Percentiles rank a stretch among this genome's conserved stretches.
phyloP scores from a whole-genome alignment of 2,888 invertebrate genomes.

The Dryobota labecula region DNA sequence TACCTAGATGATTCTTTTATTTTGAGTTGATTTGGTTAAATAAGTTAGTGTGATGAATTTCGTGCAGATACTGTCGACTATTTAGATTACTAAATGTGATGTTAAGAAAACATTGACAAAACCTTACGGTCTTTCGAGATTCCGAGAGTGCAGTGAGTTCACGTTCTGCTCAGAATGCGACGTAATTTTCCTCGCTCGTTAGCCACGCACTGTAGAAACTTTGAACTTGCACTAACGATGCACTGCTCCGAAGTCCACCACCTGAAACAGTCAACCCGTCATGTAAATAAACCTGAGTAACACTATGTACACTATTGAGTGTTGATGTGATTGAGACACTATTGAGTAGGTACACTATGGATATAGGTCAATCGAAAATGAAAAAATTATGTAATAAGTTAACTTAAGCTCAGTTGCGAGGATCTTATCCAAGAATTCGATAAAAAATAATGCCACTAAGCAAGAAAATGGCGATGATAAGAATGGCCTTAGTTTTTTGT shows the following conservation, averaged over 20 bases:
- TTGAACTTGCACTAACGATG: constrained; percentile 46
- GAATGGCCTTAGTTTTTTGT: neutral
- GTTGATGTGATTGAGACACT: no score
- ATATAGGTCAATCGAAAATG: neutral
- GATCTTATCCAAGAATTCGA: neutral
- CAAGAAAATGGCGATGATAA: constrained; percentile 18
- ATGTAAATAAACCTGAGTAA: constrained; percentile 22
- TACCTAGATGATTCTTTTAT: constrained; percentile 28
- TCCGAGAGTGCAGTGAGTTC: constrained; percentile 13
- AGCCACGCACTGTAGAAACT: constrained; percentile 27
- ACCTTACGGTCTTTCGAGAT: constrained; percentile 5
- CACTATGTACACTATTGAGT: no score
- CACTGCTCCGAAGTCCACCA: constrained; percentile 35
- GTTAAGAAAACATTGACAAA: neutral
- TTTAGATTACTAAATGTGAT: neutral
- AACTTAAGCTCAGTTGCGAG: neutral
- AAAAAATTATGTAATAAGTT: neutral
- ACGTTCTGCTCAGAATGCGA: constrained; percentile 10
- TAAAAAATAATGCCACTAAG: neutral
- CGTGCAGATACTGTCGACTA: neutral
- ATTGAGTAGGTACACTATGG: no score
- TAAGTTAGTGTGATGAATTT: neutral
- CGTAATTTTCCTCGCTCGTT: constrained; percentile 8
- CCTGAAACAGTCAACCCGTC: constrained; percentile 43
- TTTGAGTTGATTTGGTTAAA: neutral